Percentiles rank a stretch among this genome's conserved stretches.
These are phyloP conservation scores for Rhogogaster chlorosoma DNA, from an alignment of 2,888 invertebrate genomes.

Conservation along the genomic window DNA sequence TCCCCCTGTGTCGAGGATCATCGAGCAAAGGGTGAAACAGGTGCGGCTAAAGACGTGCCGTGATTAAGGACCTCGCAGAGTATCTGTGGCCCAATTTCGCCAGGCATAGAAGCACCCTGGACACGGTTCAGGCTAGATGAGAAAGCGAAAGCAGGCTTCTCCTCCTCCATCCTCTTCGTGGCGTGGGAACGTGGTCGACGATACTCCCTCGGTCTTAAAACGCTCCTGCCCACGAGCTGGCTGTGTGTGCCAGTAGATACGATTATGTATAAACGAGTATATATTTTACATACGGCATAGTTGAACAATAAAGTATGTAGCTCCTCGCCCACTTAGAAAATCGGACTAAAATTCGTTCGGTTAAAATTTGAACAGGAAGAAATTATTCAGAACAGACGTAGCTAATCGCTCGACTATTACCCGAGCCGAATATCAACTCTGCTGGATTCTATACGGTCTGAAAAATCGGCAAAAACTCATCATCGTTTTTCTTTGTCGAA, in stretches of 20 bases:
- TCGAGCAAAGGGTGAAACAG: not conserved
- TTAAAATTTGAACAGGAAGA: conserved; percentile 2
- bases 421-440: not conserved
- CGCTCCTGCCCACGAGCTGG: conserved; percentile 16
- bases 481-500: not conserved
- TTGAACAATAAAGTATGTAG: not conserved
- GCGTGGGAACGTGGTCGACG: conserved; percentile 42
- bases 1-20: not conserved
- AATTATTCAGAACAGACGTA: not conserved
- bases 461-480: not conserved
- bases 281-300: no score
- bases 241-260: not conserved
- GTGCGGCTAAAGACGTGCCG: not conserved
- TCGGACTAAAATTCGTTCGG: not conserved
- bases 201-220: conserved; percentile 16
- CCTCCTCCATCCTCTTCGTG: conserved; percentile 20
- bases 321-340: not conserved
- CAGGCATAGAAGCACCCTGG: not conserved
- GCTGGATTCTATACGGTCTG: not conserved
- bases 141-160: conserved; percentile 43
- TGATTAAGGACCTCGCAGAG: conserved; percentile 5
- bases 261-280: conserved; percentile 1
- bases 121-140: conserved; percentile 28
- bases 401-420: not conserved
- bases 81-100: conserved; percentile 19